Evolutionary conservation across 2,797 vertebrate species (phyloP).

Genomic region (Myotis pilosus): DNA sequence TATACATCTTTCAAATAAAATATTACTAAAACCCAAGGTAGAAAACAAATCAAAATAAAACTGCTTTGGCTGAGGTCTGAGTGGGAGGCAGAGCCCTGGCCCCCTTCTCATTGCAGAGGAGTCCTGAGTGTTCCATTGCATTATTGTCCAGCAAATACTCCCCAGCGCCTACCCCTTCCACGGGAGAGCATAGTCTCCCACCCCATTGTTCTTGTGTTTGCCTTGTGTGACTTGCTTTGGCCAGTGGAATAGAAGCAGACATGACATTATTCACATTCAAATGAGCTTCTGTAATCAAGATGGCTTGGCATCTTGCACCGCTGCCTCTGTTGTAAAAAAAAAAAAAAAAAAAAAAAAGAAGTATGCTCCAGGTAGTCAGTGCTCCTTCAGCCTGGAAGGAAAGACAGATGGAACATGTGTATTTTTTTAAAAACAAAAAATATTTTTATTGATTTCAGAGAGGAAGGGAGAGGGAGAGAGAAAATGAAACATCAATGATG

Average conservation of each 20-base stretch:
- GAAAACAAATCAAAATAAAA: constrained; percentile 10
- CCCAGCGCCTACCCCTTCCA: not conserved
- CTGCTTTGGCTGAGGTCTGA: not conserved
- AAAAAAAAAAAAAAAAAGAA: not conserved
- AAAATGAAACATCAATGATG: not conserved
- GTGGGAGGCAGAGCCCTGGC: not conserved
- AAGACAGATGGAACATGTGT: not conserved
- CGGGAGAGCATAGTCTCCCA: not conserved
- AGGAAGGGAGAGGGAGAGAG: not conserved
- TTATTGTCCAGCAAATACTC: not conserved
- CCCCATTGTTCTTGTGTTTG: not conserved
- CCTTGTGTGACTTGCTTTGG: not conserved
- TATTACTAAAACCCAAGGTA: not conserved
- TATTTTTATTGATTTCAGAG: not conserved
- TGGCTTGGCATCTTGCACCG: not conserved
- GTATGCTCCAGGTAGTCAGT: not conserved
- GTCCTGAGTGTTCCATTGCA: not conserved
- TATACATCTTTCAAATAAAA: constrained; percentile 35
- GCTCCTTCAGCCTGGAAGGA: not conserved
- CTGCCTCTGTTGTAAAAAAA: not conserved
- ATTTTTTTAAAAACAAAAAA: not conserved
- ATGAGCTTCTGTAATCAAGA: not conserved
- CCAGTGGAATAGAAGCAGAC: not conserved
- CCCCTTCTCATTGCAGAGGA: not conserved
- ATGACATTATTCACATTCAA: not conserved